Base-by-base conservation (phyloP, 2,113 vertebrate genomes). In the Azemiops feae region DNA sequence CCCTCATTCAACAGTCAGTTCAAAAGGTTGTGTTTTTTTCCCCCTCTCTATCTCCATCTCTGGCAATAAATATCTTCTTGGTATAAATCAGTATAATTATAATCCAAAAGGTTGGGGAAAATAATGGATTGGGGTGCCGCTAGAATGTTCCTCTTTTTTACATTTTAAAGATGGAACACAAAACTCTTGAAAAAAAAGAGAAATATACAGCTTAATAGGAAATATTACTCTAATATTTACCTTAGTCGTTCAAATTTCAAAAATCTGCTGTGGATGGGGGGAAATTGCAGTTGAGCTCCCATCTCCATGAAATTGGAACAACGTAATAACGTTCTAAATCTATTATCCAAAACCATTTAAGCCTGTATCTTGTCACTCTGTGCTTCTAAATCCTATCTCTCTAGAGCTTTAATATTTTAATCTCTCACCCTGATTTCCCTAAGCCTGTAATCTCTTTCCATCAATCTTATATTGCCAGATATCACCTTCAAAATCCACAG, bases 401-500 rank as follows among this genome's bases (percentile, higher is more conserved):
- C 54, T 50, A 93, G 54, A 90, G 54, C 30, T 93, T 89, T 45
- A 85, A 89, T 39, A 54, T 22, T 25, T 86, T 60, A 85, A 90
- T 55, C 14, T n/a, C 34, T 81, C 60, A 81, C 34, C 69, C 45
- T 86, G 47, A 89, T 85, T 16, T 81, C 11, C 8, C 43, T 93
- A 93, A 93, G 7, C 30, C 43, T 89, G 25, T 85, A 85, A 93
- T 93, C 88, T 89, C 53, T 85, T 9, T 23, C 52, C 69, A 57
- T 43, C 53, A 58, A 60, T 89, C 22, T n/a, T 86, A 93, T 30
- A 85, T 47, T 90, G 30, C n/a, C 54, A 88, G 20, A 30, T 27
- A 91, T 43, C 89, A 98, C 98, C 98, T 98, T 99, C 98, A 94
- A 99, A 99, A 94, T 98, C 98, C 88, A 99, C 98, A 0, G 98